phyloP scores from a whole-genome alignment of 2,888 invertebrate species.

The Lumbricus terrestris region DNA sequence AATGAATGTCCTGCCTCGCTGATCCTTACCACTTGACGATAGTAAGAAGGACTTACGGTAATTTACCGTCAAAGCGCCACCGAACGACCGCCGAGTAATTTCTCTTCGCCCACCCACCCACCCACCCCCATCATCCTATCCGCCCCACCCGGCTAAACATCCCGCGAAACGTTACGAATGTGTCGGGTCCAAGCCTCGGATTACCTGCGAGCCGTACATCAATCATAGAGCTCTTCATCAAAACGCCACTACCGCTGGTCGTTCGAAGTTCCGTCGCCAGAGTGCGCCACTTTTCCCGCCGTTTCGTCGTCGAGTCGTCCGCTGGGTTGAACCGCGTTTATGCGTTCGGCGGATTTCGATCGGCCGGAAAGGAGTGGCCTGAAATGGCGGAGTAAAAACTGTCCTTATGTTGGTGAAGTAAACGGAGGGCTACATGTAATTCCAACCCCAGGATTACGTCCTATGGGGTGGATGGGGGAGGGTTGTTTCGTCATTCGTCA shows the following conservation, averaged over 20 bases:
- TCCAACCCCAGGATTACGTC: not conserved
- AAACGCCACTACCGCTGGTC: not conserved
- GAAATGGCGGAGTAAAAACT: not conserved
- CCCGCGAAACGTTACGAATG: not conserved
- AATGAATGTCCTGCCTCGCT: not conserved
- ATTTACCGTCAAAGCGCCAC: not conserved
- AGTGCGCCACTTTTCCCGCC: not conserved
- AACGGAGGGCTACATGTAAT: not conserved
- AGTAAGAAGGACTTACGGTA: not conserved
- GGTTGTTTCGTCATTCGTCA: no score
- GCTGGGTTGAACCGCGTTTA: not conserved
- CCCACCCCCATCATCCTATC: not conserved
- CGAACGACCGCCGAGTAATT: not conserved
- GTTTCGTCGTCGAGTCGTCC: not conserved
- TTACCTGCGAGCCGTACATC: not conserved
- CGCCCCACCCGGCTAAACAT: not conserved
- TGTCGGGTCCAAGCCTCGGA: not conserved
- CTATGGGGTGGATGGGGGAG: not conserved
- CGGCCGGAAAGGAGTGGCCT: not conserved
- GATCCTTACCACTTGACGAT: not conserved
- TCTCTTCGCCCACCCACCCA: not conserved
- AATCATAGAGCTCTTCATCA: conserved; percentile 3
- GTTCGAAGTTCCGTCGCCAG: not conserved
- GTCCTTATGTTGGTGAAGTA: not conserved
- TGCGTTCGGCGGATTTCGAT: not conserved